Evolutionary conservation across 2,797 vertebrate genomes (phyloP), one percentile per base, ranked within the genome.

Genomic region (Coluber constrictor): DNA sequence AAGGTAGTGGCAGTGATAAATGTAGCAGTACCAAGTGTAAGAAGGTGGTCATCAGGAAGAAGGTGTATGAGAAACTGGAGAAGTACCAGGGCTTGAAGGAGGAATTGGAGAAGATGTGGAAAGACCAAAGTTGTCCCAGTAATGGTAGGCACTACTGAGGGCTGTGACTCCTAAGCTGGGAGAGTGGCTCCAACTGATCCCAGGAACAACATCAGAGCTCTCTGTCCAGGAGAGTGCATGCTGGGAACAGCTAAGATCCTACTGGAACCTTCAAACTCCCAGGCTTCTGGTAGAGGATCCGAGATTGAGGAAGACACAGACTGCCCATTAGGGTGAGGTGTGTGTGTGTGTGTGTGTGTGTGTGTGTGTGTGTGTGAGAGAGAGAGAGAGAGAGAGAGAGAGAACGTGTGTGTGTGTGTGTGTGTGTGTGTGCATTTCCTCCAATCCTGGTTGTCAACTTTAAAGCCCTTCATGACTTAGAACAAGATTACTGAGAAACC

Each of bases 321-420:
- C 61, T 63, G 12, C 10, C 27, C 61, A 29, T 63, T 13, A 11
- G 12, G 61, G 11, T 29, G 61, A 29, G 27, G 12, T 29, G 27
- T 1, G 10, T 12, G 8, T 27, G 25, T 63, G 61, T 29, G 27
- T 9, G 23, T 61, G 8, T 4, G n/a, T 16, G 13, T 1, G 12
- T 13, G 27, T 0, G 47, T 1, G 3, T 1, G 4, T 4, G 43
- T 4, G 43, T 4, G 43, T 4, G 43, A 43, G 0, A 43, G 43
- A 47, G 47, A 47, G 47, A 47, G 5, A 47, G 47, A 47, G 47
- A 1, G 47, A 8, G 7, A 0, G 57, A 2, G 20, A 2, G 57
- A 37, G 37, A 37, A 37, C 25, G 60, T 27, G 23, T 23, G 20
- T 60, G 2, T 25, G 20, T 25, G 23, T n/a, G 29, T 66, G 12